A percentile compares a stretch with the other conserved stretches of the same genome.
Evolutionary conservation across 2,797 vertebrate species (phyloP).

Genomic region (Ctenopoma multispine): DNA sequence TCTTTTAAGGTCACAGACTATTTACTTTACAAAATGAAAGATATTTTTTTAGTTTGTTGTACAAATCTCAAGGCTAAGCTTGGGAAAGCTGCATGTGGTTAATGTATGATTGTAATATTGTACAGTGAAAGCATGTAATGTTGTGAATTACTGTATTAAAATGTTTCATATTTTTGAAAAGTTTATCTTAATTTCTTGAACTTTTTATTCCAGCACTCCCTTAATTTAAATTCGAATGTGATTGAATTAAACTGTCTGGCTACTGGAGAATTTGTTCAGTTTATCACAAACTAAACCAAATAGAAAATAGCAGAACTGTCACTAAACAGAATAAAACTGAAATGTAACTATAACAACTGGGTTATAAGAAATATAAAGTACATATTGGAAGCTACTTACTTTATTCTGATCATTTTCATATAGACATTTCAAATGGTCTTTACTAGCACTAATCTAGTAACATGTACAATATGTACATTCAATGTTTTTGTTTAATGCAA

Average conservation of each 20-base stretch:
- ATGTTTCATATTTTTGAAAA: conserved; percentile 79
- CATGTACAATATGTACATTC: neutral
- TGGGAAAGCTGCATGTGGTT: conserved; percentile 67
- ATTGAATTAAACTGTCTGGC: neutral
- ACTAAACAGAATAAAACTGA: neutral
- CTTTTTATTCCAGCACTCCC: neutral
- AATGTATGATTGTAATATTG: conserved; percentile 59
- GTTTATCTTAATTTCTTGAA: neutral
- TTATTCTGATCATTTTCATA: neutral
- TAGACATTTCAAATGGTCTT: neutral
- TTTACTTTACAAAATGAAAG: conserved; percentile 51
- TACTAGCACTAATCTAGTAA: neutral
- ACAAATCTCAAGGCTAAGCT: conserved; percentile 35
- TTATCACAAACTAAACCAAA: too few species aligned
- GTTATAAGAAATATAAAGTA: too few species aligned
- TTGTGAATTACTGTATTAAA: conserved; percentile 76
- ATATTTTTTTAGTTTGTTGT: conserved; percentile 58
- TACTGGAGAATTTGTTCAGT: too few species aligned
- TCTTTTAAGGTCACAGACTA: conserved; percentile 43
- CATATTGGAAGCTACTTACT: too few species aligned
- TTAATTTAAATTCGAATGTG: neutral
- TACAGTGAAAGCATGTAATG: conserved; percentile 76
- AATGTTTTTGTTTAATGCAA: too few species aligned
- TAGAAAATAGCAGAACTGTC: neutral
- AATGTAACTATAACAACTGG: neutral